phyloP scores from a whole-genome alignment of 1,140 invertebrate genomes.

The Drosophila sproati region DNA sequence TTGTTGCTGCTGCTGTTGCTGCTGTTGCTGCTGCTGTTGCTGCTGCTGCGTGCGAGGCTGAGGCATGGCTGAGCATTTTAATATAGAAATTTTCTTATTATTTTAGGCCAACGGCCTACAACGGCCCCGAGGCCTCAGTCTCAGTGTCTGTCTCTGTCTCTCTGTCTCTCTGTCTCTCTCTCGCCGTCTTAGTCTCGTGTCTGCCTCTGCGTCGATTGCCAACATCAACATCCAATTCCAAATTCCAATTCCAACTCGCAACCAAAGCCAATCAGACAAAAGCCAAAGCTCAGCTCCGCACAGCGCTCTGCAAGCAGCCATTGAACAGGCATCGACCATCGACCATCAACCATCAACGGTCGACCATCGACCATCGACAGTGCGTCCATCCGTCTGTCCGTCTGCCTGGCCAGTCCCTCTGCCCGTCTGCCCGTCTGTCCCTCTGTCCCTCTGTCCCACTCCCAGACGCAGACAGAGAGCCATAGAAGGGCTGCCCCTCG shows the following conservation, averaged over 20 bases:
- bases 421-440: not conserved
- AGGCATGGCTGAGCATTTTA: constrained; percentile 81
- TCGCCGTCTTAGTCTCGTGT: not conserved
- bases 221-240: constrained; percentile 63
- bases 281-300: constrained; percentile 30
- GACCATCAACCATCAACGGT: not conserved
- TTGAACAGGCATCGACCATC: constrained; percentile 37
- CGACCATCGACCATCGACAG: constrained; percentile 7
- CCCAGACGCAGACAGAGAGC: constrained; percentile 41
- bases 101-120: constrained; percentile 82
- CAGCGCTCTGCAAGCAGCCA: constrained; percentile 13
- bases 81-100: constrained; percentile 83
- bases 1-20: not conserved
- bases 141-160: not conserved
- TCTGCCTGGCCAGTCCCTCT: no score
- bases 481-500: constrained; percentile 44
- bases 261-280: constrained; percentile 45
- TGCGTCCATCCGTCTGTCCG: constrained; percentile 10
- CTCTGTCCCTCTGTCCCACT: constrained; percentile 4
- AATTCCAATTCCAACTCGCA: constrained; percentile 42
- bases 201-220: constrained; percentile 18
- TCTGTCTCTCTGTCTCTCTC: not conserved
- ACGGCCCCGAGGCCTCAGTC: constrained; percentile 61
- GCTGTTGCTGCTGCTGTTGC: constrained; percentile 6
- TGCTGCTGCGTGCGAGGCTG: constrained; percentile 35